Percentiles rank a stretch among this genome's conserved stretches.
phyloP scores from a whole-genome alignment of 2,888 invertebrate genomes.

The Selenia dentaria region DNA sequence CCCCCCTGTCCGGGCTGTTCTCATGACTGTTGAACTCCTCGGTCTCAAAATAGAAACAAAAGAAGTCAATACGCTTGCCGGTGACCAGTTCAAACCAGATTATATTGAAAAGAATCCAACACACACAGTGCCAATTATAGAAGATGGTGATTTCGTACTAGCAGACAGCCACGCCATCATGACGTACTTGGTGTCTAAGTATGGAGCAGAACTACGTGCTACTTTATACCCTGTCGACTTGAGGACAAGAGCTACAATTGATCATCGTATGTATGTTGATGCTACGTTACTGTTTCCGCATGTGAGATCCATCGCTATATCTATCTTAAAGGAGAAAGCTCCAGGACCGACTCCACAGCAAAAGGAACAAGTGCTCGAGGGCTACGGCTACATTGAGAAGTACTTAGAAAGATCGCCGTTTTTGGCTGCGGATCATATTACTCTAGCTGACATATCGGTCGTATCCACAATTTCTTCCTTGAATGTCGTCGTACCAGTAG shows the following conservation, averaged over 20 bases:
- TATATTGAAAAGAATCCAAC: constrained; percentile 50
- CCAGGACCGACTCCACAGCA: constrained; percentile 33
- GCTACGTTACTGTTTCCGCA: constrained; percentile 40
- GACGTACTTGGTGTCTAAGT: constrained; percentile 53
- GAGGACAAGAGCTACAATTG: constrained; percentile 42
- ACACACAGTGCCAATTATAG: constrained; percentile 49
- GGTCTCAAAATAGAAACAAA: constrained; percentile 40
- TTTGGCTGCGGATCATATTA: constrained; percentile 43
- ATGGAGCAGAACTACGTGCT: constrained; percentile 46
- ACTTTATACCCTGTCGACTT: constrained; percentile 49
- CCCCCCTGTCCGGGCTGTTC: constrained; percentile 45
- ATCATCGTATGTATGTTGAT: constrained; percentile 49
- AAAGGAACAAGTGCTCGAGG: constrained; percentile 35
- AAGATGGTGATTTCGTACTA: constrained; percentile 51
- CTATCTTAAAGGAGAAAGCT: constrained; percentile 26
- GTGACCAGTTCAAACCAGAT: constrained; percentile 43
- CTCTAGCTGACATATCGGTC: constrained; percentile 51
- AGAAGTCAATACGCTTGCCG: constrained; percentile 35
- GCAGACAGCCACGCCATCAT: constrained; percentile 56
- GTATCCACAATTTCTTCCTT: constrained; percentile 44
- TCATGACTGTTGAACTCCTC: constrained; percentile 46
- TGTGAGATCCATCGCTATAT: constrained; percentile 19
- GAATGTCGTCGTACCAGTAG: constrained; percentile 40
- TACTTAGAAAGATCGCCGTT: constrained; percentile 45
- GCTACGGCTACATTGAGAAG: constrained; percentile 47